Conservation (phyloP, 1,140 invertebrate genomes). For the Paraescarpia echinospica region DNA sequence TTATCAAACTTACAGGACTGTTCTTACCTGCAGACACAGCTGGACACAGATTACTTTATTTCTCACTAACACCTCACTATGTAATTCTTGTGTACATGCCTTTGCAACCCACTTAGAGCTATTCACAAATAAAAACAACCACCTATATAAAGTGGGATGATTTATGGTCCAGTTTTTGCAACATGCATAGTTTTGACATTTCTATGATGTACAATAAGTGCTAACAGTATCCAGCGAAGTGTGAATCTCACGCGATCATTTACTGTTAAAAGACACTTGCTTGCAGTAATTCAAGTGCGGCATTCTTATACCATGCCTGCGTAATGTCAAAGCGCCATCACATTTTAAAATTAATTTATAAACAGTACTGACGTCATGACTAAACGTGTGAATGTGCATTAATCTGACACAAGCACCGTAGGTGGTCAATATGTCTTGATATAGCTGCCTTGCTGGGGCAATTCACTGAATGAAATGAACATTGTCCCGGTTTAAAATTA, state of each 20-base stretch:
- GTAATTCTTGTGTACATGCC: background rate
- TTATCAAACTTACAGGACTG: background rate
- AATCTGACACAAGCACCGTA: background rate
- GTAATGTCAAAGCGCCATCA: background rate
- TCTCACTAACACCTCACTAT: background rate
- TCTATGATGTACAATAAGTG: background rate
- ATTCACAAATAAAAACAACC: background rate
- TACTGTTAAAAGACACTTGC: background rate
- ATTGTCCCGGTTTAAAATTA: background rate
- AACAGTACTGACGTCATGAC: background rate
- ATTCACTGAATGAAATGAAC: background rate
- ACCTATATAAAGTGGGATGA: background rate
- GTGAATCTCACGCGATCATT: background rate
- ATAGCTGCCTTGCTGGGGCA: background rate
- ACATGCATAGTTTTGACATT: background rate
- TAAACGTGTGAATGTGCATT: background rate
- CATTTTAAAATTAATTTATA: background rate
- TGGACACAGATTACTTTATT: background rate
- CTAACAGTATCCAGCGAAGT: background rate
- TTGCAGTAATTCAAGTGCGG: background rate
- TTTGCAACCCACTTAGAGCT: background rate
- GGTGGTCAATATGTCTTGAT: background rate
- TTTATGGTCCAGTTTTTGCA: too few relatives aligned
- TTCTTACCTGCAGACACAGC: background rate
- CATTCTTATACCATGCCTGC: background rate